A percentile compares a stretch with the other conserved stretches of the same genome.
These are phyloP conservation scores for Agriopis marginaria DNA, from an alignment of 2,888 invertebrate genomes.

Conservation along the genomic window DNA sequence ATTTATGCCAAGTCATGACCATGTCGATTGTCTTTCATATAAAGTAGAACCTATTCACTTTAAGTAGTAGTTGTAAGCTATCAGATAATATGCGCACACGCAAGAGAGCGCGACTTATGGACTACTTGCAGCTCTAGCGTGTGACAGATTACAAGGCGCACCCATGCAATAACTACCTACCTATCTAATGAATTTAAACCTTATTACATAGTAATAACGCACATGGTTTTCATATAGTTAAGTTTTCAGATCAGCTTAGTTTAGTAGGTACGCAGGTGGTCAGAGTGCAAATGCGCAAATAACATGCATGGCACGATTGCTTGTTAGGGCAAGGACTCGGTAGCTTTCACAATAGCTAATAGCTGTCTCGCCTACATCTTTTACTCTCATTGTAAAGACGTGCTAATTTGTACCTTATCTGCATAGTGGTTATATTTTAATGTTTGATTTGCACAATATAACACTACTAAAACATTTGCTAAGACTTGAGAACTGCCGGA, in stretches of 20 bases:
- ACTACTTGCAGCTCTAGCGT: constrained; percentile 29
- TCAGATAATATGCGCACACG: constrained; percentile 36
- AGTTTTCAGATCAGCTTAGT: constrained; percentile 14
- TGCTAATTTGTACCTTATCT: constrained; percentile 16
- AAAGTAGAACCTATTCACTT: constrained; percentile 29
- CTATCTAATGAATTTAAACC: constrained; percentile 1
- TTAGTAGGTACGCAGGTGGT: constrained; percentile 21
- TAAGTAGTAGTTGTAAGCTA: constrained; percentile 30
- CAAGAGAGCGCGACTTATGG: constrained; percentile 47
- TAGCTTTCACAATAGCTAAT: constrained; percentile 40
- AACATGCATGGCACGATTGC: constrained; percentile 33
- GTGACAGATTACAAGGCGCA: constrained; percentile 44
- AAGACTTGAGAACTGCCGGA: too few relatives aligned
- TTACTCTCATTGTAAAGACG: constrained; percentile 8
- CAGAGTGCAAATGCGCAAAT: constrained; percentile 32
- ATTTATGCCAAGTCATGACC: not conserved
- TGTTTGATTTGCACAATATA: constrained; percentile 11
- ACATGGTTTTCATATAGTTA: not conserved
- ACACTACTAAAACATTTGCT: not conserved
- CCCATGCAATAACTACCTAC: constrained; percentile 26
- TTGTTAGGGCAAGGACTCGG: constrained; percentile 43
- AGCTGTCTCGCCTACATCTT: constrained; percentile 18
- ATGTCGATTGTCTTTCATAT: constrained; percentile 15
- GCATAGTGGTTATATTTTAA: constrained; percentile 5
- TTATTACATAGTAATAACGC: constrained; percentile 11